A percentile compares a stretch with the other conserved stretches of the same genome.
phyloP scores from a whole-genome alignment of 1,140 invertebrate species.

The Centruroides vittatus region DNA sequence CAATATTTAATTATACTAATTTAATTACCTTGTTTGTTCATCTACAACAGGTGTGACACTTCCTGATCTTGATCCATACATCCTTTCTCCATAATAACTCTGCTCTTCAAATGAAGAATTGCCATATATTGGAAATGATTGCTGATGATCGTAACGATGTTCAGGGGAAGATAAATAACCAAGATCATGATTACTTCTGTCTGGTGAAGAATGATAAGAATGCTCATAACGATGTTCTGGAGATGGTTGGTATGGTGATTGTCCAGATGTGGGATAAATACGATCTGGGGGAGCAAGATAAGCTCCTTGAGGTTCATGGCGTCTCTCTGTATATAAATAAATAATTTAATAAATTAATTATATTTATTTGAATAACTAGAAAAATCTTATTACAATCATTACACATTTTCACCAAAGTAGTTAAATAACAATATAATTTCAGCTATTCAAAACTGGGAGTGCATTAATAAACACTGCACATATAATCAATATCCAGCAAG shows the following conservation, averaged over 20 bases:
- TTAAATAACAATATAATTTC: no score
- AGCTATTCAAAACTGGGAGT: no score
- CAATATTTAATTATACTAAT: no score
- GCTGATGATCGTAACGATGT: slow-evolving; percentile 36
- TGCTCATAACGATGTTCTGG: slow-evolving; percentile 13
- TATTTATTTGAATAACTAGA: no score
- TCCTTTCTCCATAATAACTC: slow-evolving; percentile 52
- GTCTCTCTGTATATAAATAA: slow-evolving; percentile 1
- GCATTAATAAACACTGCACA: no score
- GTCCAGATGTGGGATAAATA: slow-evolving; percentile 18
- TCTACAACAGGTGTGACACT: slow-evolving; percentile 72
- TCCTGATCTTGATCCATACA: slow-evolving; percentile 41
- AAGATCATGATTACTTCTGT: slow-evolving; percentile 27
- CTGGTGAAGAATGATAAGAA: slow-evolving; percentile 17
- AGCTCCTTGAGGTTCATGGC: slow-evolving; percentile 12
- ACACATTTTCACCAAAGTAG: no score
- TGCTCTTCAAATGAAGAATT: slow-evolving; percentile 48
- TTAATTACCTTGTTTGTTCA: slow-evolving; percentile 63
- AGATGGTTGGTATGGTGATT: slow-evolving; percentile 12
- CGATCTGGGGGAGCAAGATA: slow-evolving; percentile 19
- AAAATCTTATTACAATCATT: no score
- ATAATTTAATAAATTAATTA: no score
- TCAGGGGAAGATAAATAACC: slow-evolving; percentile 80
- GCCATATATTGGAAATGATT: slow-evolving; percentile 5
- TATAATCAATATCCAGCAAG: no score